Evolutionary conservation across 2,888 invertebrate species (phyloP).

Genomic region (Ormyrus labotus): DNA sequence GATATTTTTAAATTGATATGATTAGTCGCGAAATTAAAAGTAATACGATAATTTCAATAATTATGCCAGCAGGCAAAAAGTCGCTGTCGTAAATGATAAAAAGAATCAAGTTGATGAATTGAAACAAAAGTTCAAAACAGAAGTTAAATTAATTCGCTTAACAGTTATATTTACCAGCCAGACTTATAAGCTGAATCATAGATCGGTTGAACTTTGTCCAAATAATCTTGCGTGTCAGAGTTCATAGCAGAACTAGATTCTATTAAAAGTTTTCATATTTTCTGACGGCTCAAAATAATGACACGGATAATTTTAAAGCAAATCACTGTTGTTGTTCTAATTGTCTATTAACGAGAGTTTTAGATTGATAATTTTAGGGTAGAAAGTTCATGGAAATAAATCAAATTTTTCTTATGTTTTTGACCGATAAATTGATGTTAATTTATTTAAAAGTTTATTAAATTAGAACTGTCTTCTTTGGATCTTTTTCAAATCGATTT

Average conservation of each 20-base stretch:
- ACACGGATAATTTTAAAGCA: not conserved
- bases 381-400: no score
- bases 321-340: no score
- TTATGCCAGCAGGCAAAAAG: not conserved
- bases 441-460: no score
- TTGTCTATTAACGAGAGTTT: no score
- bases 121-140: slow-evolving; percentile 18
- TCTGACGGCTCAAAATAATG: slow-evolving; percentile 7
- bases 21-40: no score
- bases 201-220: not conserved
- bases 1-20: no score
- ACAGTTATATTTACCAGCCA: slow-evolving; percentile 17
- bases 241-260: slow-evolving; percentile 7
- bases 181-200: slow-evolving; percentile 11
- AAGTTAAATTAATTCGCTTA: slow-evolving; percentile 21
- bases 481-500: no score
- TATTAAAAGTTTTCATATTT: slow-evolving; percentile 34
- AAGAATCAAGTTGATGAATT: slow-evolving; percentile 27
- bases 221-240: slow-evolving; percentile 20
- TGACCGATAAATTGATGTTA: no score
- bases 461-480: no score
- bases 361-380: no score
- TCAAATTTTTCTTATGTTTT: no score
- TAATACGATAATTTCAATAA: not conserved
- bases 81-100: slow-evolving; percentile 20